Evolutionary conservation across 2,113 vertebrate genomes (phyloP).

Genomic region (Atherinomorus stipes): DNA sequence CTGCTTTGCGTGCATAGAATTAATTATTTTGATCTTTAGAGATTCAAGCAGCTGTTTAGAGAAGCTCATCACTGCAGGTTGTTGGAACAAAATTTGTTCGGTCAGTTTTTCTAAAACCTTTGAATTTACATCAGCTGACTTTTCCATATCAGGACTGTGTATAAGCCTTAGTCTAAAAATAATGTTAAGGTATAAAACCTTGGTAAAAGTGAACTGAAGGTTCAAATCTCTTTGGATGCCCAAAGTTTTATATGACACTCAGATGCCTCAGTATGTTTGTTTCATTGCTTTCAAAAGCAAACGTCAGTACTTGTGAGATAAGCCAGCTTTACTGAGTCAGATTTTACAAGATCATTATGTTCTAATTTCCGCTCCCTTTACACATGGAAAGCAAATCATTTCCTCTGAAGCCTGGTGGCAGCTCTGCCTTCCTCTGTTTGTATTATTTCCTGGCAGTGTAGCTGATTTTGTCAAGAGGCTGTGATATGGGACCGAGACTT

Average conservation of each 20-base stretch:
- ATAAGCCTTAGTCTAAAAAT: not conserved
- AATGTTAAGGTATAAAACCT: too few species aligned
- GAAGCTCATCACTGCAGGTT: not conserved
- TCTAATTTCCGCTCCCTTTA: constrained; percentile 19
- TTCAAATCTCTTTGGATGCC: not conserved
- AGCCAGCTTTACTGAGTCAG: not conserved
- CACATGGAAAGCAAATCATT: constrained; percentile 29
- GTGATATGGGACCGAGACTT: constrained; percentile 53
- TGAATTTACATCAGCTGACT: not conserved
- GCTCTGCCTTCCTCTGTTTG: constrained; percentile 17
- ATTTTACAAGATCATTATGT: constrained; percentile 27
- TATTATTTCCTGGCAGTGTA: constrained; percentile 41
- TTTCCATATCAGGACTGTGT: not conserved
- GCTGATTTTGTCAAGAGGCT: constrained; percentile 46
- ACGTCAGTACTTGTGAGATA: constrained; percentile 12
- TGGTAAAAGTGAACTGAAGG: not conserved
- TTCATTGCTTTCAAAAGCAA: not conserved
- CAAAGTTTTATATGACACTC: too few species aligned
- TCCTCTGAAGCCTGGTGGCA: constrained; percentile 26
- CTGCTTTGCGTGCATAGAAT: too few species aligned
- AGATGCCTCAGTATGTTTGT: not conserved
- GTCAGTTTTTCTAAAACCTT: not conserved
- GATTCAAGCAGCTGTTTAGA: not conserved
- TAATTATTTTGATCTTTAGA: too few species aligned
- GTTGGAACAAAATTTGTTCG: not conserved